A percentile compares a stretch with the other conserved stretches of the same genome.
These are phyloP conservation scores for Lordiphosa mommai DNA, from an alignment of 1,140 invertebrate genomes.

Conservation along the genomic window DNA sequence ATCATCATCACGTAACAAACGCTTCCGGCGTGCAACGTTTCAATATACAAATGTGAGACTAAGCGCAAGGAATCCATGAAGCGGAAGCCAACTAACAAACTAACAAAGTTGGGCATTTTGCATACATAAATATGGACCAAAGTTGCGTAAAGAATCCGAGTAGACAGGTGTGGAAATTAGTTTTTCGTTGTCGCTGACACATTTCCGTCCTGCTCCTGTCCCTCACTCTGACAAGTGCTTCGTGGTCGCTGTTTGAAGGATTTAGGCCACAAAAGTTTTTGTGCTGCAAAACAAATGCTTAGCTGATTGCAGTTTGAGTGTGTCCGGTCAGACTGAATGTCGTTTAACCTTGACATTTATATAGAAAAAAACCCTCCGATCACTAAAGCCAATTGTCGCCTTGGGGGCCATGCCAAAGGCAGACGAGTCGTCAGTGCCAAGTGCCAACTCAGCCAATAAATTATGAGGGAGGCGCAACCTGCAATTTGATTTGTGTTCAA, in stretches of 20 bases:
- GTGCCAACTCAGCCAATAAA: conserved; percentile 40
- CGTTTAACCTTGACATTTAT: conserved; percentile 60
- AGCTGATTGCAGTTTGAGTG: conserved; percentile 45
- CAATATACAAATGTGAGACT: conserved; percentile 3
- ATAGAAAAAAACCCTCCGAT: background rate
- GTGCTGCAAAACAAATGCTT: conserved; percentile 29
- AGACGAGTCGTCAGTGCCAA: conserved; percentile 13
- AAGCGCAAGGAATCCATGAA: conserved; percentile 39
- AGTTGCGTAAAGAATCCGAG: conserved; percentile 33
- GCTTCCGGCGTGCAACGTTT: conserved; percentile 52
- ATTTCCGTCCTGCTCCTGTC: background rate
- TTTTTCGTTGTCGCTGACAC: conserved; percentile 40
- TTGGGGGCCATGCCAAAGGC: conserved; percentile 16
- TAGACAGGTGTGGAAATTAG: conserved; percentile 65
- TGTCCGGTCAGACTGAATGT: too few species aligned
- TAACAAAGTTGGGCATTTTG: conserved; percentile 63
- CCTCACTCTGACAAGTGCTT: conserved; percentile 23
- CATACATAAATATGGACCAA: conserved; percentile 33
- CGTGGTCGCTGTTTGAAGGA: conserved; percentile 19
- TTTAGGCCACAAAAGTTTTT: conserved; percentile 33
- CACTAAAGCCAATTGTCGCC: conserved; percentile 20
- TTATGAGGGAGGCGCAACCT: conserved; percentile 20
- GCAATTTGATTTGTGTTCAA: conserved; percentile 68
- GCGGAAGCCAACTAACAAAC: conserved; percentile 48
- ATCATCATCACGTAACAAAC: conserved; percentile 36